Evolutionary conservation across 2,113 vertebrate species (phyloP).

Genomic region (Ochotona curzoniae): DNA sequence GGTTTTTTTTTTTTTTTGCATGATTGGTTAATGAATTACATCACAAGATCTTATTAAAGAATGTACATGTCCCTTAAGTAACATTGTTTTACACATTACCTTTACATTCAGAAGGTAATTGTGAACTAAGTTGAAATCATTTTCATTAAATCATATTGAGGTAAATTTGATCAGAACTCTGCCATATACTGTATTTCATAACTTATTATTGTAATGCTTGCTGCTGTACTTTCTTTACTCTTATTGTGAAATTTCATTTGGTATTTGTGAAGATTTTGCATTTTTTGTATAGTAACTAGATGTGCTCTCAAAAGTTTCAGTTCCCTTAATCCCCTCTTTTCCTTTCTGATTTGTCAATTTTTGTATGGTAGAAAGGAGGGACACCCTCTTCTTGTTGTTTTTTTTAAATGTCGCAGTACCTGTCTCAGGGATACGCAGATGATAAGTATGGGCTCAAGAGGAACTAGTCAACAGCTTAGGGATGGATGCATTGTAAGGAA

Average conservation of each 20-base stretch:
- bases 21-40: too few relatives aligned
- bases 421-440: neutral
- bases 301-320: neutral
- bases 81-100: neutral
- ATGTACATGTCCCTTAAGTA: neutral
- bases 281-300: neutral
- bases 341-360: neutral
- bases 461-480: neutral
- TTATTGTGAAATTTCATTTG: conserved; percentile 22
- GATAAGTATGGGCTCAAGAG: neutral
- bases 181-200: neutral
- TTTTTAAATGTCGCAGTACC: neutral
- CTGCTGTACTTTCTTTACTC: neutral
- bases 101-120: conserved; percentile 23
- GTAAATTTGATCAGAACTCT: conserved; percentile 19
- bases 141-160: neutral
- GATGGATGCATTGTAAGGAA: neutral
- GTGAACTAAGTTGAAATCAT: neutral
- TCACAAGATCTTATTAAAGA: too few relatives aligned
- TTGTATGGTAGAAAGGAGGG: neutral
- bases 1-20: neutral
- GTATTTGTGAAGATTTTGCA: neutral
- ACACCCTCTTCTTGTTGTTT: neutral
- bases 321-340: neutral
- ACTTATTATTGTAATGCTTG: conserved; percentile 11